These are phyloP conservation scores for Encarsia formosa DNA, from an alignment of 2,888 invertebrate species.

Conservation along the genomic window DNA sequence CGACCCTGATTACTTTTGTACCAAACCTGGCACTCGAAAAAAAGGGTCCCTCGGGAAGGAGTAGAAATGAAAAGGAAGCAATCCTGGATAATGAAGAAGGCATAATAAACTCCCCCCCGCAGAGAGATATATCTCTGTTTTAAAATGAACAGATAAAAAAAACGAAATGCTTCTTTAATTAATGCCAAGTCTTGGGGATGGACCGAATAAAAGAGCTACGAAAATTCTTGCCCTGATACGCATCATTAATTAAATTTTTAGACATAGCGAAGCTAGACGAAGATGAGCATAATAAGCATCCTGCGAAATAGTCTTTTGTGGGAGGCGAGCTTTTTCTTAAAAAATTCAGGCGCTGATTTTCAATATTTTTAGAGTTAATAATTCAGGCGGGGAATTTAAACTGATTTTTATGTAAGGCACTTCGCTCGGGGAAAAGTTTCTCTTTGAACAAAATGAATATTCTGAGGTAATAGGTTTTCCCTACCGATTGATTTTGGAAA, in stretches of 20 bases:
- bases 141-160: conserved; percentile 13
- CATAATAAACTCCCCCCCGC: conserved; percentile 19
- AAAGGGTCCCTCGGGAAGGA: neutral
- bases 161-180: conserved; percentile 16
- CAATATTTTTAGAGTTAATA: too few species aligned
- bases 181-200: conserved; percentile 2
- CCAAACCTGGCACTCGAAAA: conserved; percentile 2
- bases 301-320: too few species aligned
- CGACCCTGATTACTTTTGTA: conserved; percentile 17
- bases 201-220: neutral
- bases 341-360: too few species aligned
- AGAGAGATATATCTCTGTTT: conserved; percentile 9
- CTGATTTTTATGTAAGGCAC: too few species aligned
- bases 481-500: too few species aligned
- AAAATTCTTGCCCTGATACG: conserved; percentile 10
- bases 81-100: conserved; percentile 9
- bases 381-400: too few species aligned
- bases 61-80: conserved; percentile 1
- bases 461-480: too few species aligned
- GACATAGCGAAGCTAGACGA: too few species aligned
- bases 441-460: too few species aligned
- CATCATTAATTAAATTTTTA: conserved; percentile 26
- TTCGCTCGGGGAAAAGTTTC: too few species aligned
- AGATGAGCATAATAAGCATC: too few species aligned
- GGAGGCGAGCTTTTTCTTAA: too few species aligned